Evolutionary conservation across 2,113 vertebrate genomes (phyloP).

Genomic region (Parus major): DNA sequence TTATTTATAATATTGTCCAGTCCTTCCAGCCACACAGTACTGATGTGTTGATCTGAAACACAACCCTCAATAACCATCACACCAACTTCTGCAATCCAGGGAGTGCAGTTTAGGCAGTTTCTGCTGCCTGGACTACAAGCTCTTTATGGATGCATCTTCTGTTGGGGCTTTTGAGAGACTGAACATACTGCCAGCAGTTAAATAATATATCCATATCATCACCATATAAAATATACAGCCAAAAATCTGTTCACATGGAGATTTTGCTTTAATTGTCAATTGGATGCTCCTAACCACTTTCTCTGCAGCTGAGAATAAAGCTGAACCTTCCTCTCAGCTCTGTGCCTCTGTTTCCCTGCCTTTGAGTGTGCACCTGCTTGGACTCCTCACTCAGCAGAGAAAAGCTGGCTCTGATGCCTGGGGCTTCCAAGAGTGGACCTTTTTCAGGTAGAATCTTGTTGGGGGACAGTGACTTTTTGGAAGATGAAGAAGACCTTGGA

Average conservation of each 20-base stretch:
- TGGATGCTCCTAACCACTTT: neutral
- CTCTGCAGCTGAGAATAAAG: neutral
- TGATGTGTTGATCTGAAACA: neutral
- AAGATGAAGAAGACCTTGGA: neutral
- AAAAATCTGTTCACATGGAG: neutral
- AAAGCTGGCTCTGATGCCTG: neutral
- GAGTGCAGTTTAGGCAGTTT: neutral
- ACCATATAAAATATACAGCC: constrained; percentile 18
- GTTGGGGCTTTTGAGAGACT: neutral
- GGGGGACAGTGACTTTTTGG: neutral
- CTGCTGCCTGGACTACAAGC: neutral
- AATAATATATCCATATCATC: constrained; percentile 16
- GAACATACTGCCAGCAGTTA: constrained; percentile 32
- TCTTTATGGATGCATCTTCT: neutral
- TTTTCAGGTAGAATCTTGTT: neutral
- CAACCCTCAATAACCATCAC: neutral
- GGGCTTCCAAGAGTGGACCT: neutral
- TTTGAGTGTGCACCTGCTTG: neutral
- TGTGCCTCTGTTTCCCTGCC: neutral
- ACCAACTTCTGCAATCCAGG: neutral
- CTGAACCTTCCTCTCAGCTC: neutral
- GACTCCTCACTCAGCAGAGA: neutral
- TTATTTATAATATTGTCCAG: neutral
- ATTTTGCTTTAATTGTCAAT: neutral
- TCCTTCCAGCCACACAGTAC: neutral